Percentiles rank a stretch among this genome's conserved stretches.
These are phyloP conservation scores for Greenwoodochromis staneri DNA, from an alignment of 2,113 vertebrate species.

Conservation along the genomic window DNA sequence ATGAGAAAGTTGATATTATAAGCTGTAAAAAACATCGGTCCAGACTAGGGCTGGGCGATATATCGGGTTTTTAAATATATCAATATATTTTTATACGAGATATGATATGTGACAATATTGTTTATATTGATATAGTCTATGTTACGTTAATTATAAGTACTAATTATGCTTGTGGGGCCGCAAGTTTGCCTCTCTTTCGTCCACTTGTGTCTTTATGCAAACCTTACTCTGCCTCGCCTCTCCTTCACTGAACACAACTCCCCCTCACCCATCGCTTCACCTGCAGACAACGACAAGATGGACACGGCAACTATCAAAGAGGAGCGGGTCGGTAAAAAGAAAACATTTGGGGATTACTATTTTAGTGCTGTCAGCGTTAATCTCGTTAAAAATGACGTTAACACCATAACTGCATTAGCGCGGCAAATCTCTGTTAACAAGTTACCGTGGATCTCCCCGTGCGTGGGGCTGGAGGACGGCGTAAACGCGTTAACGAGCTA, in stretches of 20 bases:
- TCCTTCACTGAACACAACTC: background rate
- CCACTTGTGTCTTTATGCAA: background rate
- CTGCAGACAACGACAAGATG: background rate
- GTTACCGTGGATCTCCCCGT: no score
- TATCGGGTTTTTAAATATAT: background rate
- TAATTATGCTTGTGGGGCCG: background rate
- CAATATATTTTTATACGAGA: background rate
- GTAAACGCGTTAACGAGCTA: no score
- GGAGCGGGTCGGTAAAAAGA: background rate
- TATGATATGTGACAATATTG: background rate
- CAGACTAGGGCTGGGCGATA: background rate
- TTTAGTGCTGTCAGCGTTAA: background rate
- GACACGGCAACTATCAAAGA: background rate
- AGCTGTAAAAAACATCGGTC: slow-evolving; percentile 65
- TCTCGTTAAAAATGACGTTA: no score
- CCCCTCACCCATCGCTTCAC: background rate
- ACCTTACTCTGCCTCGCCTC: background rate
- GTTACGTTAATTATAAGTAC: background rate
- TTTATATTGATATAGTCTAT: background rate
- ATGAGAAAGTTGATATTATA: slow-evolving; percentile 64
- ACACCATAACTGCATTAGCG: no score
- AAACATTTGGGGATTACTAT: background rate
- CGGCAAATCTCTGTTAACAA: no score
- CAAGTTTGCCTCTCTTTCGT: background rate
- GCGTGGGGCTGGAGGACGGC: no score